These are phyloP conservation scores for Sciaenops ocellatus DNA, from an alignment of 2,797 vertebrate genomes.

Conservation along the genomic window DNA sequence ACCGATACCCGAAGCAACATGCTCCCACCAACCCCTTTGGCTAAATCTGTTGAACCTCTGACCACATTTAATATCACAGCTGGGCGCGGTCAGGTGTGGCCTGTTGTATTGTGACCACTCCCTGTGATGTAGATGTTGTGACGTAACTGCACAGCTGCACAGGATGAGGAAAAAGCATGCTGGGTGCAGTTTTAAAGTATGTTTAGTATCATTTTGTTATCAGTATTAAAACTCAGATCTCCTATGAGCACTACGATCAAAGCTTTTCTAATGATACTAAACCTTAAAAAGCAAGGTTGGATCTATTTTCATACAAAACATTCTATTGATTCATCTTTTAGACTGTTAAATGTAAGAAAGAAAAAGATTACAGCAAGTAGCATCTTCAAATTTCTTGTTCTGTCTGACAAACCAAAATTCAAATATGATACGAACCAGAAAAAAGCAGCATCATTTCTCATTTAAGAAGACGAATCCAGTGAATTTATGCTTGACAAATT, in stretches of 20 bases:
- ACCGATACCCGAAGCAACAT: neutral
- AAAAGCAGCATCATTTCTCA: neutral
- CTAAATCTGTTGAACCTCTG: neutral
- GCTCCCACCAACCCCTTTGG: neutral
- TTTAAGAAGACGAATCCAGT: neutral
- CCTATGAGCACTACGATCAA: neutral
- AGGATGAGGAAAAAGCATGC: neutral
- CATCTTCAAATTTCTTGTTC: neutral
- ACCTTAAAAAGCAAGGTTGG: neutral
- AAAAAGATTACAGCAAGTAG: neutral
- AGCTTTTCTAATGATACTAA: neutral
- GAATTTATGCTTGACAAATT: neutral
- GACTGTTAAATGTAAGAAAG: neutral
- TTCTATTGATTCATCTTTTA: neutral
- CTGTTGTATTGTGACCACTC: neutral
- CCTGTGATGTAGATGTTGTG: neutral
- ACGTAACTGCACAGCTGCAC: neutral
- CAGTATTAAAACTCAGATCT: neutral
- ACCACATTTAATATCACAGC: neutral
- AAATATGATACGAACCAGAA: neutral
- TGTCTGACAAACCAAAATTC: neutral
- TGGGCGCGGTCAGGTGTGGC: constrained; percentile 5
- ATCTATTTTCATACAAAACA: too few relatives aligned
- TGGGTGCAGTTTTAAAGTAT: too few relatives aligned
- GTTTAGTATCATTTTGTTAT: neutral